These are phyloP conservation scores for Ridgeia piscesae DNA, from an alignment of 1,140 invertebrate species.

Conservation along the genomic window DNA sequence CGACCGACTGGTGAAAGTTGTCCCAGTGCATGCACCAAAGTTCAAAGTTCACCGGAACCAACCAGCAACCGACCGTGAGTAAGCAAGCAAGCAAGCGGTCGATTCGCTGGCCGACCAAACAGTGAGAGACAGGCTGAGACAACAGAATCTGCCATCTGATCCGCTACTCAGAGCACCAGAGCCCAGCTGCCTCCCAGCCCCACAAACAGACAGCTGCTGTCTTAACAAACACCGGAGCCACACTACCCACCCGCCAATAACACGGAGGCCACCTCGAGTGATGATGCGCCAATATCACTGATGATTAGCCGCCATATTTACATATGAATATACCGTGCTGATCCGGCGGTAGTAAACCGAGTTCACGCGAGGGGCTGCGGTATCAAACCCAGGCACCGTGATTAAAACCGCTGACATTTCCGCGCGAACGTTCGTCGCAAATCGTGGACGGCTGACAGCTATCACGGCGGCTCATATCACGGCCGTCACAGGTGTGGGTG, in stretches of 20 bases:
- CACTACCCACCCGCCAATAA: not conserved
- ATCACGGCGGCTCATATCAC: not conserved
- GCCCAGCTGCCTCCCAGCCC: not conserved
- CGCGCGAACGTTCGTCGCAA: not conserved
- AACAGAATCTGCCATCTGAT: not conserved
- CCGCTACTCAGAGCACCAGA: not conserved
- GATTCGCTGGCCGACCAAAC: not conserved
- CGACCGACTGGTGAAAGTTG: not conserved
- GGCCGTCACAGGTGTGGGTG: not conserved
- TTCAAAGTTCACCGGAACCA: not conserved
- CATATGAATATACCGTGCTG: not conserved
- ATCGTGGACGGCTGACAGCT: not conserved
- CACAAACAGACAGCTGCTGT: not conserved
- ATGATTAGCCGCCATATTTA: not conserved
- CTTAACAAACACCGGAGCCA: not conserved
- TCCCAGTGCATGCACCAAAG: not conserved
- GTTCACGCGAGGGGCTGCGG: not conserved
- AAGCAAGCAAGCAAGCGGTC: not conserved
- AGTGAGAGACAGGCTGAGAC: not conserved
- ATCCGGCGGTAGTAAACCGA: not conserved
- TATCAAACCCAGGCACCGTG: not conserved
- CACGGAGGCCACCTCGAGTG: not conserved
- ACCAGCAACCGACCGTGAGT: not conserved
- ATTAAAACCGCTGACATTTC: slow-evolving; percentile 5
- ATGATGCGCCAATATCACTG: not conserved